phyloP scores from a whole-genome alignment of 2,113 vertebrate genomes.

The Anarrhichthys ocellatus region DNA sequence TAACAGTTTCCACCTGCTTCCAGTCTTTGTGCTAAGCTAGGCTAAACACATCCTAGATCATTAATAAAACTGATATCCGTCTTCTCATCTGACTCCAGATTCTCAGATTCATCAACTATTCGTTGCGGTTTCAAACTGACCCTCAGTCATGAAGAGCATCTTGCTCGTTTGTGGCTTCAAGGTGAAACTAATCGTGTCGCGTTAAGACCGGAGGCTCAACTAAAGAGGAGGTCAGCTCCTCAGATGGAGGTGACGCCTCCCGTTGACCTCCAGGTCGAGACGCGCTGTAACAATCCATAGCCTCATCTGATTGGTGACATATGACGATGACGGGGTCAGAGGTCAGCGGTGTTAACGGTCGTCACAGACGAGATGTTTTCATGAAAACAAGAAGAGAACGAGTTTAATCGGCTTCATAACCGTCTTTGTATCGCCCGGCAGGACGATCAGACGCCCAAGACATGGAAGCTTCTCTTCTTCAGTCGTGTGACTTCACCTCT shows the following conservation, averaged over 20 bases:
- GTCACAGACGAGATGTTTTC: neutral
- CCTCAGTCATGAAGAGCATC: neutral
- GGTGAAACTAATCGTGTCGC: slow-evolving; percentile 10
- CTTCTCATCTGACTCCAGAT: no score
- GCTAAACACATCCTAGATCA: no score
- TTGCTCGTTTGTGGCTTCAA: slow-evolving; percentile 2
- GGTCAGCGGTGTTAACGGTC: slow-evolving; percentile 30
- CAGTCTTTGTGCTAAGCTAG: no score
- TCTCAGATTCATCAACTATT: no score
- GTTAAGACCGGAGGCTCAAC: neutral
- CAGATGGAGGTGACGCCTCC: neutral
- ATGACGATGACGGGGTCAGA: slow-evolving; percentile 21
- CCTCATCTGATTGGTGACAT: slow-evolving; percentile 23
- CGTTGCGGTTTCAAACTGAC: no score
- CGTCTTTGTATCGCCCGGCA: neutral
- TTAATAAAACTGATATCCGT: neutral
- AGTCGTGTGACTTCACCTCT: neutral
- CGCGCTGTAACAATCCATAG: slow-evolving; percentile 40
- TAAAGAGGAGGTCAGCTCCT: neutral
- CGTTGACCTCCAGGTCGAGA: slow-evolving; percentile 34
- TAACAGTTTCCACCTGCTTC: no score
- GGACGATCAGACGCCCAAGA: neutral
- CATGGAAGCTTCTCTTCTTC: neutral
- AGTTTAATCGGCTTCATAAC: neutral
- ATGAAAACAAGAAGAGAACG: neutral